These are phyloP conservation scores for Pungitius pungitius DNA, from an alignment of 2,113 vertebrate genomes.

Conservation along the genomic window DNA sequence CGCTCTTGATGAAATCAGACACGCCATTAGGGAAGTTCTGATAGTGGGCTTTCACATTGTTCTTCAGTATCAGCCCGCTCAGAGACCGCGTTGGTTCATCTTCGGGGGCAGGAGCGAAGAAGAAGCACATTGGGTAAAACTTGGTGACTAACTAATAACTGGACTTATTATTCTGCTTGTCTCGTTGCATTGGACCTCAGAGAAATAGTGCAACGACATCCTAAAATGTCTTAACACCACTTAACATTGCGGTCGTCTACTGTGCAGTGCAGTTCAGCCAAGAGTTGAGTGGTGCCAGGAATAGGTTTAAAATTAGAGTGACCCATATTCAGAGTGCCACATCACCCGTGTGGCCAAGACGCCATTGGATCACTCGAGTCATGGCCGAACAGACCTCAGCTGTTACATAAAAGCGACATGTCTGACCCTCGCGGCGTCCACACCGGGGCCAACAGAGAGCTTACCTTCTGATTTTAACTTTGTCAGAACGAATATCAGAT, in stretches of 20 bases:
- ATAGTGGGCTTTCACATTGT: constrained; percentile 98
- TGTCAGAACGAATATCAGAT: constrained; percentile 97
- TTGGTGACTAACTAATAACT: background rate
- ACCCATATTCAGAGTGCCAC: constrained; percentile 74
- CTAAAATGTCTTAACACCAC: constrained; percentile 53
- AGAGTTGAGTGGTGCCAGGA: constrained; percentile 57
- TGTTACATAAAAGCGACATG: constrained; percentile 35
- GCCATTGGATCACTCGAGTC: constrained; percentile 58
- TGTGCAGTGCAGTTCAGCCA: constrained; percentile 52
- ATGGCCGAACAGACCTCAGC: constrained; percentile 23
- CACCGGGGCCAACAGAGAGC: constrained; percentile 29
- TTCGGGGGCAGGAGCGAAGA: constrained; percentile 57
- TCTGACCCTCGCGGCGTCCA: background rate
- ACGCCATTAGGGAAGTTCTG: constrained; percentile 95
- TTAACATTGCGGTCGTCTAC: constrained; percentile 60
- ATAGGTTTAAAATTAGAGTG: constrained; percentile 79
- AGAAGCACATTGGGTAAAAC: background rate
- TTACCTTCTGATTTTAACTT: constrained; percentile 98
- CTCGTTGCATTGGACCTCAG: constrained; percentile 1
- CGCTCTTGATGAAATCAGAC: constrained; percentile 96
- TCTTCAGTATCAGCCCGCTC: constrained; percentile 96
- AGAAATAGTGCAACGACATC: background rate
- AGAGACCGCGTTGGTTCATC: constrained; percentile 97
- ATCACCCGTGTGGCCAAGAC: constrained; percentile 63
- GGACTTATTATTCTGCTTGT: background rate